phyloP scores from a whole-genome alignment of 2,888 invertebrate species.

The Trachelus tabidus region DNA sequence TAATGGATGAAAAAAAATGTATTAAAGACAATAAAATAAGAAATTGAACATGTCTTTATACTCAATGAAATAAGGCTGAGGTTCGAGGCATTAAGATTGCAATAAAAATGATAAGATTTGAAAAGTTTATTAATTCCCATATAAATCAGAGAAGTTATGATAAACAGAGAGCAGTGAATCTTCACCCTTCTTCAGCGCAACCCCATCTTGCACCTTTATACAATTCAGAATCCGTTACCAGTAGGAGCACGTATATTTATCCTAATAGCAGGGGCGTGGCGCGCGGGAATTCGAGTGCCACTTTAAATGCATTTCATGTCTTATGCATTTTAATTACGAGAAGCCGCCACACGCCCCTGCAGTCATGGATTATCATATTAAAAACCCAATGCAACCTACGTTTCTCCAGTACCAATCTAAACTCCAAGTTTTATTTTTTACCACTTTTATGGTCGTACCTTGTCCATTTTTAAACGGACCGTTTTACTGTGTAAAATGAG shows the following conservation, averaged over 20 bases:
- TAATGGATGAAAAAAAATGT: not conserved
- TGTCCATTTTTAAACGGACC: not conserved
- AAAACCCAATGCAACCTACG: slow-evolving; percentile 1
- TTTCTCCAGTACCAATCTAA: not conserved
- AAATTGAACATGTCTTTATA: not conserved
- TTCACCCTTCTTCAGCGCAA: not conserved
- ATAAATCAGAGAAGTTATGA: not conserved
- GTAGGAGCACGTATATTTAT: not conserved
- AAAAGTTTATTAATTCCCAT: not conserved
- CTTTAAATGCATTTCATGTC: slow-evolving; percentile 21
- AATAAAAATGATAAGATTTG: not conserved
- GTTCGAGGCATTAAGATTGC: not conserved
- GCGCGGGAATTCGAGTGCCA: not conserved
- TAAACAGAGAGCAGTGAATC: not conserved
- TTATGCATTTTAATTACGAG: slow-evolving; percentile 21
- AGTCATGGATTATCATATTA: slow-evolving; percentile 14
- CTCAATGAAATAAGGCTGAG: not conserved
- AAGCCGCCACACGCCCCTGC: slow-evolving; percentile 1
- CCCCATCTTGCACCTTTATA: not conserved
- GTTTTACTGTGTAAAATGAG: not conserved
- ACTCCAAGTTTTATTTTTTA: not conserved
- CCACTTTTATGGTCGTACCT: not conserved
- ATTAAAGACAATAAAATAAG: not conserved
- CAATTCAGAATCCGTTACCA: not conserved
- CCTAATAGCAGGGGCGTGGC: not conserved